These are phyloP conservation scores for Colletes collaris DNA, from an alignment of 2,888 invertebrate species.

Conservation along the genomic window DNA sequence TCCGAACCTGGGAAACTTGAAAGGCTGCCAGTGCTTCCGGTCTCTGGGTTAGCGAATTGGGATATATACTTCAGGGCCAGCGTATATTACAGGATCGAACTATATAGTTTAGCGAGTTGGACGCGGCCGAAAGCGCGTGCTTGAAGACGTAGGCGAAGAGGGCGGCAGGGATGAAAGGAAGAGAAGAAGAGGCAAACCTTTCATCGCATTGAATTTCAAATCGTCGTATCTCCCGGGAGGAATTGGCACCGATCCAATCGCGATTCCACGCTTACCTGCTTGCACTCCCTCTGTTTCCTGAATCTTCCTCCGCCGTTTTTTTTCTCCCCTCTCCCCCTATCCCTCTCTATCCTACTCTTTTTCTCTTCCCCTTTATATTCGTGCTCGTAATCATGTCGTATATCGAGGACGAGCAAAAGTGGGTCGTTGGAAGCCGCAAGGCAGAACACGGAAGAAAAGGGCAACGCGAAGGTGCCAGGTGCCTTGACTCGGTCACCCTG, in stretches of 20 bases:
- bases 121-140: slow-evolving; percentile 56
- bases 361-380: slow-evolving; percentile 17
- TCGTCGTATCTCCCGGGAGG: slow-evolving; percentile 64
- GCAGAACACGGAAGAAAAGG: slow-evolving; percentile 15
- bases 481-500: slow-evolving; percentile 77
- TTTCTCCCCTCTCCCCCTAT: background rate
- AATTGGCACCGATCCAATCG: slow-evolving; percentile 77
- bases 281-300: slow-evolving; percentile 55
- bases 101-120: slow-evolving; percentile 66
- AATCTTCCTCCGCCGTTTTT: slow-evolving; percentile 41
- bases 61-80: slow-evolving; percentile 62
- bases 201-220: slow-evolving; percentile 71
- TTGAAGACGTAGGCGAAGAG: slow-evolving; percentile 22
- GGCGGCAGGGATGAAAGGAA: slow-evolving; percentile 15
- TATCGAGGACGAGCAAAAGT: slow-evolving; percentile 51
- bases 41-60: slow-evolving; percentile 70
- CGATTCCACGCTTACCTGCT: slow-evolving; percentile 73
- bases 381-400: slow-evolving; percentile 20
- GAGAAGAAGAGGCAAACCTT: slow-evolving; percentile 53
- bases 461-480: slow-evolving; percentile 42
- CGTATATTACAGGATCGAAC: slow-evolving; percentile 69
- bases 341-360: background rate
- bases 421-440: slow-evolving; percentile 56
- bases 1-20: slow-evolving; percentile 68
- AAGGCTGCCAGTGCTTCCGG: slow-evolving; percentile 70